Evolutionary conservation across 2,113 vertebrate species (phyloP).

Genomic region (Pagrus major): DNA sequence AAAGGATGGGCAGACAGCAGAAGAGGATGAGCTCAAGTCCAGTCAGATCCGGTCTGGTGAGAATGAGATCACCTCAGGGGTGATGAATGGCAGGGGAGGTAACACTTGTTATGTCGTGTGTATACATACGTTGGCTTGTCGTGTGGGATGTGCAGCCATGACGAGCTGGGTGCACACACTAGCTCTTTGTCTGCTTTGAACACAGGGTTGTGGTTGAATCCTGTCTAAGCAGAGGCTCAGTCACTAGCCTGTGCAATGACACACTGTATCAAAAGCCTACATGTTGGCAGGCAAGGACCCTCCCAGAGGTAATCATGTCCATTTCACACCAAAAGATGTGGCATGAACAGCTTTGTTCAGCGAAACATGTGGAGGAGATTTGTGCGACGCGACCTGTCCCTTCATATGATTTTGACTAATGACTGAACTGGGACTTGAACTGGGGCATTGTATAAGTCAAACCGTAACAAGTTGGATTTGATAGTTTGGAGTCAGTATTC

Average conservation of each 20-base stretch:
- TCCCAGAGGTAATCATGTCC: conserved; percentile 69
- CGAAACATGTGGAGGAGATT: conserved; percentile 49
- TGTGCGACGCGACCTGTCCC: conserved; percentile 23
- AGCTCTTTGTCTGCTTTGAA: conserved; percentile 54
- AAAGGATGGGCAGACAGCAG: neutral
- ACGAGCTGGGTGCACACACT: conserved; percentile 37
- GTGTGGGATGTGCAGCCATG: conserved; percentile 29
- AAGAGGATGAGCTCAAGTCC: conserved; percentile 13
- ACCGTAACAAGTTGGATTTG: no score
- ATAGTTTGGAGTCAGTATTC: no score
- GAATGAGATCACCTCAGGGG: conserved; percentile 31
- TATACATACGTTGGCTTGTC: conserved; percentile 32
- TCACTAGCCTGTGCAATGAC: conserved; percentile 59
- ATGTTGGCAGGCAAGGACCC: conserved; percentile 58
- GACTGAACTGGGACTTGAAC: conserved; percentile 44
- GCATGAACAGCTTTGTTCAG: conserved; percentile 49
- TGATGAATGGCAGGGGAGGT: conserved; percentile 26
- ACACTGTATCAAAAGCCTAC: conserved; percentile 61
- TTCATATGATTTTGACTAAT: conserved; percentile 46
- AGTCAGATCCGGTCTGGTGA: conserved; percentile 16
- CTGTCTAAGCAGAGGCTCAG: conserved; percentile 62
- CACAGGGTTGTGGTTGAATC: conserved; percentile 57
- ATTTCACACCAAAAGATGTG: conserved; percentile 50
- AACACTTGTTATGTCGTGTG: conserved; percentile 13
- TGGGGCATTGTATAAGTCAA: conserved; percentile 25